Conservation (phyloP, 2,888 invertebrate genomes). For the Xestobium rufovillosum region DNA sequence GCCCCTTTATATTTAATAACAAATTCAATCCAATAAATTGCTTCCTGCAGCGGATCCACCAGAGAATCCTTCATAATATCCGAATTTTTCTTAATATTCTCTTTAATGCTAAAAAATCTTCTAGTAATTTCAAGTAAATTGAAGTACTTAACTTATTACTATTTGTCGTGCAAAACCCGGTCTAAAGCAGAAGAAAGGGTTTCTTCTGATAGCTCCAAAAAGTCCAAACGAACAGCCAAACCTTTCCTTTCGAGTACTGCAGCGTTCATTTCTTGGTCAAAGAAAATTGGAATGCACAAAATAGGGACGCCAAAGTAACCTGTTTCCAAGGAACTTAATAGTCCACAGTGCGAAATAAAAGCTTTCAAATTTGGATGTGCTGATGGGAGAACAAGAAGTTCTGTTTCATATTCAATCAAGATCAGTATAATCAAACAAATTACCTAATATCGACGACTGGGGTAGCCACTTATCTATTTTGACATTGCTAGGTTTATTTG, state of each 20-base stretch:
- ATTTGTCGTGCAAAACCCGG: not conserved
- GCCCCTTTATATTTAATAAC: slow-evolving; percentile 18
- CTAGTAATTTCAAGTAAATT: not conserved
- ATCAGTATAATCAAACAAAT: too few species aligned
- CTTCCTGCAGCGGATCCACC: slow-evolving; percentile 15
- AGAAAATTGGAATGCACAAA: not conserved
- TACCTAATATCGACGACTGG: not conserved
- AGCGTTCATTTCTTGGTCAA: slow-evolving; percentile 2
- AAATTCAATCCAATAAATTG: slow-evolving; percentile 19
- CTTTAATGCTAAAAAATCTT: slow-evolving; percentile 13
- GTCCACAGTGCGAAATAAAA: slow-evolving; percentile 1
- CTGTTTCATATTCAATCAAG: not conserved
- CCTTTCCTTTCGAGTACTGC: not conserved
- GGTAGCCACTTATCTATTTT: not conserved
- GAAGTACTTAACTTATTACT: not conserved
- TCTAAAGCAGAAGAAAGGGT: not conserved
- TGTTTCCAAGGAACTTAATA: not conserved
- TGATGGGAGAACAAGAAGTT: not conserved
- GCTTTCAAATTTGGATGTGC: not conserved
- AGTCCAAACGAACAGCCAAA: not conserved
- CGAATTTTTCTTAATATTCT: slow-evolving; percentile 10
- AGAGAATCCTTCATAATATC: slow-evolving; percentile 14
- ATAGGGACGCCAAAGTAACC: not conserved
- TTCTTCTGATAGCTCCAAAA: not conserved
- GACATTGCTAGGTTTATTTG: not conserved